Percentiles rank a stretch among this genome's conserved stretches.
Evolutionary conservation across 1,140 invertebrate genomes (phyloP).

Genomic region (Bursaphelenchus mucronatus): DNA sequence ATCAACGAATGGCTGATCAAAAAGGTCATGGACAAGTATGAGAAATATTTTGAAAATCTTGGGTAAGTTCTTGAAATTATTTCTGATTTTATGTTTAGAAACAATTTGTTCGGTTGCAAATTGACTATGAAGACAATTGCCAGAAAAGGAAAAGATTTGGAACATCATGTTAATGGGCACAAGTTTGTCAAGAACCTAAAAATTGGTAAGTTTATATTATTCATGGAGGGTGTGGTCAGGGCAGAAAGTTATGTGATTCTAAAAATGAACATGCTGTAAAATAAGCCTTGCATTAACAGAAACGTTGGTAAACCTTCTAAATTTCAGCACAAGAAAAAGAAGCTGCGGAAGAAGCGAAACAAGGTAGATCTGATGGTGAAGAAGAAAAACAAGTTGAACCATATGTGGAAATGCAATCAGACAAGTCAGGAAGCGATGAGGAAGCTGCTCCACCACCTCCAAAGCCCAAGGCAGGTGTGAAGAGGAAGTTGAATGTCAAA

Average conservation of each 20-base stretch:
- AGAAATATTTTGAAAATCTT: constrained; percentile 12
- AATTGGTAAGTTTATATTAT: background rate
- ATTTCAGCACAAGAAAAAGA: background rate
- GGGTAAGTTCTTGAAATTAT: constrained; percentile 10
- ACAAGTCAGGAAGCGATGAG: background rate
- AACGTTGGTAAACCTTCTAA: background rate
- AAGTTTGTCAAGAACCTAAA: constrained; percentile 5
- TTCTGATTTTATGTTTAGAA: constrained; percentile 9
- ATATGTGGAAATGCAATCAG: background rate
- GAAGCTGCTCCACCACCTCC: too few relatives aligned
- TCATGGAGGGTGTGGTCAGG: background rate
- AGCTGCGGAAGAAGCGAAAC: background rate
- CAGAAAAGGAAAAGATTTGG: background rate
- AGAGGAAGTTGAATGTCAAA: too few relatives aligned
- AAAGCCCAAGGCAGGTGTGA: too few relatives aligned
- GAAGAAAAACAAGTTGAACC: background rate
- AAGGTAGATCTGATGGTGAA: background rate
- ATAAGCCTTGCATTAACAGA: background rate
- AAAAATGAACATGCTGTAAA: background rate
- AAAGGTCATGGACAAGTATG: constrained; percentile 7
- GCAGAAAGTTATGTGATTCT: too few relatives aligned
- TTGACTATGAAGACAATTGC: constrained; percentile 13
- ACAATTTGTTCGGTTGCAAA: constrained; percentile 14
- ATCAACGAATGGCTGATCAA: background rate
- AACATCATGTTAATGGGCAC: constrained; percentile 8